Conservation (phyloP, 1,140 invertebrate species). For the Agrypnia vestita region DNA sequence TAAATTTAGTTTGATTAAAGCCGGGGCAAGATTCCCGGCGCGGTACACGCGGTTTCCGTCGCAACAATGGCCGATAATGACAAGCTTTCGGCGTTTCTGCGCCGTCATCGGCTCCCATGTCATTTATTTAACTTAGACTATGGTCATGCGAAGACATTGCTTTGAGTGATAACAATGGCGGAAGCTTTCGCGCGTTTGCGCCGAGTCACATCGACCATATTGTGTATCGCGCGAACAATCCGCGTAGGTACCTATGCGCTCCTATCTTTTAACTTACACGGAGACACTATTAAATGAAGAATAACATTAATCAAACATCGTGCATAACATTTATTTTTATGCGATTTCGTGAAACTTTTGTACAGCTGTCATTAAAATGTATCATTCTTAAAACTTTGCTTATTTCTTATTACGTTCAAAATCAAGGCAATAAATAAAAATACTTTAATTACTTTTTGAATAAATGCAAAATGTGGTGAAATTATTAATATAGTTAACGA, state of each 20-base stretch:
- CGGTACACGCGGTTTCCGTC: slow-evolving; percentile 38
- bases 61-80: slow-evolving; percentile 49
- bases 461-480: too few species aligned
- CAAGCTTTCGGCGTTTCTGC: slow-evolving; percentile 48
- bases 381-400: too few species aligned
- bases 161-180: slow-evolving; percentile 42
- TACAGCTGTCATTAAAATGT: neutral
- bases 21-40: slow-evolving; percentile 40
- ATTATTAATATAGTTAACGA: too few species aligned
- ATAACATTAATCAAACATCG: slow-evolving; percentile 39
- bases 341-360: slow-evolving; percentile 2
- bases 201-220: slow-evolving; percentile 27
- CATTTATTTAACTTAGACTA: slow-evolving; percentile 48
- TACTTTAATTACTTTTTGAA: too few species aligned
- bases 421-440: too few species aligned
- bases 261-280: neutral
- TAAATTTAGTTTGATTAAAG: slow-evolving; percentile 61
- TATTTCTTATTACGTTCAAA: too few species aligned
- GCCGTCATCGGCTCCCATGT: slow-evolving; percentile 48
- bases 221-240: slow-evolving; percentile 29
- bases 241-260: neutral
- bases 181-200: slow-evolving; percentile 40
- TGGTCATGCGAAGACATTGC: slow-evolving; percentile 45
- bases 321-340: slow-evolving; percentile 25
- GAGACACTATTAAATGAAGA: neutral